These are phyloP conservation scores for Pyrocephalus nanus DNA, from an alignment of 2,797 vertebrate genomes.

Conservation along the genomic window DNA sequence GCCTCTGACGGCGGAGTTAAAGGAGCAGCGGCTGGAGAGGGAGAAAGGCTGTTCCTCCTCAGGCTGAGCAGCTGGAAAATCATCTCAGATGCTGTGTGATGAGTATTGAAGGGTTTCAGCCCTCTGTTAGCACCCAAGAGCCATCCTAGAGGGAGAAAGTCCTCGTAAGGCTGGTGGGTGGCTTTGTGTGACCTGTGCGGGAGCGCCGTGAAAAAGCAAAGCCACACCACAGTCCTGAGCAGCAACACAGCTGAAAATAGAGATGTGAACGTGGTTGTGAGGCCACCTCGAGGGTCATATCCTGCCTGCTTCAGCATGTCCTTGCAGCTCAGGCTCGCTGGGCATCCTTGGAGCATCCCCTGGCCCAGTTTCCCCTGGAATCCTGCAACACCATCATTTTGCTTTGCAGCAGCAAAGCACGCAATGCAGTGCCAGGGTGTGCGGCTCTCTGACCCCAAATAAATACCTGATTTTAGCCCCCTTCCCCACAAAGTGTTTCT, in stretches of 20 bases:
- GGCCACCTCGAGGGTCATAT: background rate
- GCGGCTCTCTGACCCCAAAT: background rate
- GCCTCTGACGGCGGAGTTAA: background rate
- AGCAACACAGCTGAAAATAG: background rate
- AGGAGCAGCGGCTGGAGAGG: background rate
- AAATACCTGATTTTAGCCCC: background rate
- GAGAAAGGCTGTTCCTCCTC: constrained; percentile 24
- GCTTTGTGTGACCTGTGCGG: accelerated
- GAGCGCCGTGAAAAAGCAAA: accelerated
- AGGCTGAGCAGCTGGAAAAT: background rate
- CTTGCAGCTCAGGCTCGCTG: accelerated
- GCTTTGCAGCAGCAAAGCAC: background rate
- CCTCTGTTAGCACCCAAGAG: accelerated
- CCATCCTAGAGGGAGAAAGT: background rate
- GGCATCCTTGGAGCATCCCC: background rate
- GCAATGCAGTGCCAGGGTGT: accelerated
- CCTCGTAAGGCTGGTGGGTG: background rate
- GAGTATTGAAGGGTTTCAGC: background rate
- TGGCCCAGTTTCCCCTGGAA: accelerated
- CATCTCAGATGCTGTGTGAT: background rate
- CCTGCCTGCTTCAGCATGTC: background rate
- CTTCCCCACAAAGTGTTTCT: background rate
- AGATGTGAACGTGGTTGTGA: background rate
- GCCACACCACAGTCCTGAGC: accelerated
- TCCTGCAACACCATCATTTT: accelerated